phyloP scores from a whole-genome alignment of 2,888 invertebrate genomes.

The Theristus sp. region DNA sequence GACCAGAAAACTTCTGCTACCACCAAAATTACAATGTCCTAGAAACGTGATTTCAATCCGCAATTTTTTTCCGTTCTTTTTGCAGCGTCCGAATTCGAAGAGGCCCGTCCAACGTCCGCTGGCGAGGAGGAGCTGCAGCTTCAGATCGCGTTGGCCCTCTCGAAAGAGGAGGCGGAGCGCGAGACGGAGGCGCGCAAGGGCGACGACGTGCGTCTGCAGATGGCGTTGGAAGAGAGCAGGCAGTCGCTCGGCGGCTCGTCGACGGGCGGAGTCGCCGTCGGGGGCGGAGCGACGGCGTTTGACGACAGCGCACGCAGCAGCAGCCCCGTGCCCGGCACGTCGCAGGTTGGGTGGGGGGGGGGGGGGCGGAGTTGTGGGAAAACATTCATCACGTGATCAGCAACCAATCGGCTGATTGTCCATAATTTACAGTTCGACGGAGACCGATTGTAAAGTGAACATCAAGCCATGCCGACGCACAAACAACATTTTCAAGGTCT shows the following conservation, averaged over 20 bases:
- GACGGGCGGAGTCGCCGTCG: background rate
- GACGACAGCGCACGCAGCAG: background rate
- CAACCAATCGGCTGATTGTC: no score
- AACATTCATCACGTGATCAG: no score
- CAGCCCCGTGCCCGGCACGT: background rate
- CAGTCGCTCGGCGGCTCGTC: background rate
- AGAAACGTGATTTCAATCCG: no score
- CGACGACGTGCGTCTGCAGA: constrained; percentile 8
- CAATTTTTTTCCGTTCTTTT: no score
- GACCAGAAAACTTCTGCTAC: no score
- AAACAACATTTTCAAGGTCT: no score
- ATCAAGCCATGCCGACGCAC: no score
- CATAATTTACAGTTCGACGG: no score
- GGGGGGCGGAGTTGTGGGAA: background rate
- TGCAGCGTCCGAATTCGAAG: constrained; percentile 50
- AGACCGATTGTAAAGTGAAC: no score
- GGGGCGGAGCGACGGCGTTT: background rate
- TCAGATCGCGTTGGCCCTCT: constrained; percentile 93
- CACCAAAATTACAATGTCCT: no score
- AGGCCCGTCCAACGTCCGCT: constrained; percentile 81
- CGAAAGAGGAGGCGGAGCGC: constrained; percentile 90
- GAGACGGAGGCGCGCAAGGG: constrained; percentile 44
- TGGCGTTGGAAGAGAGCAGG: constrained; percentile 19
- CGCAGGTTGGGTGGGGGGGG: background rate
- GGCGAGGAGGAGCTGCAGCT: constrained; percentile 96